Evolutionary conservation across 2,888 invertebrate species (phyloP), one percentile per base, ranked within the genome.

Genomic region (Diogma glabrata): DNA sequence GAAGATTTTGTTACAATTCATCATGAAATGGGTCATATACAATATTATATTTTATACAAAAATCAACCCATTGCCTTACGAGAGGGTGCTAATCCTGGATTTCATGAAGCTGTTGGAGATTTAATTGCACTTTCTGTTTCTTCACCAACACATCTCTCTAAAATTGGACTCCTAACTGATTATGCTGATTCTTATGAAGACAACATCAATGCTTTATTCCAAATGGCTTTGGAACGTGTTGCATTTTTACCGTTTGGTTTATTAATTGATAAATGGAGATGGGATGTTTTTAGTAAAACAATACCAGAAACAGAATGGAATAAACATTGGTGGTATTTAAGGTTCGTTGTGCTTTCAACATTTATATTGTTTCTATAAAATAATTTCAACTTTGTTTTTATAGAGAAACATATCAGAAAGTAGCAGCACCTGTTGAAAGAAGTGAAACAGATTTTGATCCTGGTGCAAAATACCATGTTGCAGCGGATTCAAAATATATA

Each of bases 41-140:
- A 75, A 54, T 76, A 76, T 56, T 74, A 64, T 57, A 60, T 71
- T 47, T 66, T 69, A 51, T 48, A 76, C 56, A 66, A 67, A 47
- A 55, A 72, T 53, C 69, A 67, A 57, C 72, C 72, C 3, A 59
- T 67, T 33, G 57, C 67, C 2, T 75, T 74, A 60, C 62, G 75
- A 52, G 64, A 62, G 16, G 73, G 72, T 3, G 74, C 73, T 2
- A 75, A 75, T 60, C 72, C 73, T 54, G 72, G 72, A 69, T 55
- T 46, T 14, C 84, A 85, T 61, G 84, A 85, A 66, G 84, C 84
- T 1, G 81, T 84, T 3, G 85, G 85, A 6, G 85, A 85, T 62
- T 79, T 80, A 0, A 76, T 85, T 53, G 77, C 84, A 0, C 60
- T 84, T 40, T 83, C 84, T 0, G 84, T 82, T 1, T 77, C 79